Evolutionary conservation across 2,888 invertebrate genomes (phyloP).

Genomic region (Itoplectis maculator): DNA sequence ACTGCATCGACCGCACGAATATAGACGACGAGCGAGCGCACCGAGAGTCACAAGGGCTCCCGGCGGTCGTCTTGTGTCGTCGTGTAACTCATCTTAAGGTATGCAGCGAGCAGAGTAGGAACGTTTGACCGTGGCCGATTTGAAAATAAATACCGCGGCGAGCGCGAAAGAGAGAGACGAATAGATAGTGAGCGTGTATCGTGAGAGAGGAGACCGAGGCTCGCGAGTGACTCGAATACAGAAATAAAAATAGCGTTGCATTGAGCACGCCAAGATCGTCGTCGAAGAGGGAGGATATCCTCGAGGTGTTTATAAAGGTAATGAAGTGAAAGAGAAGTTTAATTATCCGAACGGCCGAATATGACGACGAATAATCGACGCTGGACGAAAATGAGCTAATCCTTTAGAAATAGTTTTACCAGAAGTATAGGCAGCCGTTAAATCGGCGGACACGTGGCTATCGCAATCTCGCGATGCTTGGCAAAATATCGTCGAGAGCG

Average conservation of each 20-base stretch:
- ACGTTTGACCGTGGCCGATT: constrained; percentile 83
- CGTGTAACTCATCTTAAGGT: constrained; percentile 17
- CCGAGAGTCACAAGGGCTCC: neutral
- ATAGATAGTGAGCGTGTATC: constrained; percentile 32
- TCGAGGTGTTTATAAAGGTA: constrained; percentile 15
- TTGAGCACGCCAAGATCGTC: constrained; percentile 63
- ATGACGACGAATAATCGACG: constrained; percentile 1
- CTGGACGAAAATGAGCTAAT: constrained; percentile 9
- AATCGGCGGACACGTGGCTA: constrained; percentile 28
- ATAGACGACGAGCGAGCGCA: neutral
- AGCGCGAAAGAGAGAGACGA: constrained; percentile 30
- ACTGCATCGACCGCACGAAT: neutral
- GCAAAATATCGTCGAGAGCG: constrained; percentile 28
- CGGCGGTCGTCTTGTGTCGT: neutral
- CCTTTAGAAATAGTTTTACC: constrained; percentile 8
- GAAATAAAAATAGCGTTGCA: constrained; percentile 69
- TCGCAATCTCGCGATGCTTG: constrained; percentile 24
- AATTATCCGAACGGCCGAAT: constrained; percentile 15
- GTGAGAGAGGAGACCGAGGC: constrained; percentile 42
- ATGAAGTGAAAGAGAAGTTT: neutral
- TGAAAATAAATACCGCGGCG: constrained; percentile 81
- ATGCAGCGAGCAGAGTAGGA: constrained; percentile 8
- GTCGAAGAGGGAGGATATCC: neutral
- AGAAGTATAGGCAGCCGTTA: neutral
- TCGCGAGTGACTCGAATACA: constrained; percentile 66